Conservation (phyloP, 2,888 invertebrate genomes). For the Mythimna pallens region DNA sequence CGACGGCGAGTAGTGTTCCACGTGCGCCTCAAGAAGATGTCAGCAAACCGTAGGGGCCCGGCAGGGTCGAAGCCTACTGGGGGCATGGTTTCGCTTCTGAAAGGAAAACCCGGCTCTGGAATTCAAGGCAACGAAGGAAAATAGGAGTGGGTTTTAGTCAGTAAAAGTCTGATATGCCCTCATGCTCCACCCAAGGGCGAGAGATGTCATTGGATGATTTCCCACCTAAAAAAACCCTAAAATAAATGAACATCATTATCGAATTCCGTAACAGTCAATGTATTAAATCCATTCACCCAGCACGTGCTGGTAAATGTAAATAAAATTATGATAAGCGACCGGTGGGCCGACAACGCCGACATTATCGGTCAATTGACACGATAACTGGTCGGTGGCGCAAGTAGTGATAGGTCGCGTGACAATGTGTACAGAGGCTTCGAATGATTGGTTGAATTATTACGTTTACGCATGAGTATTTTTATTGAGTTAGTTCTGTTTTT, state of each 20-base stretch:
- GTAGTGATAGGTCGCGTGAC: constrained; percentile 28
- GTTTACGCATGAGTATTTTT: constrained; percentile 2
- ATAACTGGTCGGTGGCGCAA: constrained; percentile 26
- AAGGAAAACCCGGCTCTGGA: too few species aligned
- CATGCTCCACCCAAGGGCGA: too few species aligned
- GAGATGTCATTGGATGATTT: too few species aligned
- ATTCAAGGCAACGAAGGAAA: too few species aligned
- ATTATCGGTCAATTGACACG: constrained; percentile 55
- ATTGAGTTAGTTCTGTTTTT: neutral
- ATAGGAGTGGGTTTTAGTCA: too few species aligned
- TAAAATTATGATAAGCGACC: constrained; percentile 58
- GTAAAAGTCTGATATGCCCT: too few species aligned
- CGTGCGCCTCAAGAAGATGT: too few species aligned
- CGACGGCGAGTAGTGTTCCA: too few species aligned
- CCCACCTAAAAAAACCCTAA: too few species aligned
- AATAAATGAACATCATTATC: neutral
- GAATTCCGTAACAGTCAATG: constrained; percentile 9
- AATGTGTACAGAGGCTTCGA: constrained; percentile 19
- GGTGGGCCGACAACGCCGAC: constrained; percentile 17
- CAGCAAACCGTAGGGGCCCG: too few species aligned
- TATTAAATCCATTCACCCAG: constrained; percentile 16
- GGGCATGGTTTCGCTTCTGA: too few species aligned
- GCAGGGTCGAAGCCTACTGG: too few species aligned
- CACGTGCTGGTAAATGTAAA: constrained; percentile 51
- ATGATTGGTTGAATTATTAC: constrained; percentile 6